Evolutionary conservation across 2,113 vertebrate genomes (phyloP), one percentile per base, ranked within the genome.

Genomic region (Hystrix brachyura): DNA sequence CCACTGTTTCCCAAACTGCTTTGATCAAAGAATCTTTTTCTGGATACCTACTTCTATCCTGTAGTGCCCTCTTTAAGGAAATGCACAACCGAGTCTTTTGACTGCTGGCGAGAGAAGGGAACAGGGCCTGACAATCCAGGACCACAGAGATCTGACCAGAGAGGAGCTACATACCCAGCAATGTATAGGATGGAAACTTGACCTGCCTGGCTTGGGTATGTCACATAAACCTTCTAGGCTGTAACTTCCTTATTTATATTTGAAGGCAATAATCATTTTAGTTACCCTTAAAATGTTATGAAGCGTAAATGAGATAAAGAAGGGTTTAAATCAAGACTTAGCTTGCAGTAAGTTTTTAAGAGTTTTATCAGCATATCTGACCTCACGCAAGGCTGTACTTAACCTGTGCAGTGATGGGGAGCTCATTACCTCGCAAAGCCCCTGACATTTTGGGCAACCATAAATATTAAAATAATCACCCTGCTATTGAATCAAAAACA

Each of bases 241-340:
- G 74, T 76, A 51, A 55, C n/a, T 55, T 84, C 55, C 43, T 92
- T 87, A 83, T 69, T 85, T 84, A 57, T 29, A 43, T 43, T 64
- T 18, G 12, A 89, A 74, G 46, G 17, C 48, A 78, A 78, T 83
- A 48, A 67, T 71, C n/a, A 12, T 55, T 79, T 79, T 46, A 55
- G 48, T 38, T n/a, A 90, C 59, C 19, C 15, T 87, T 34, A 48
- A 57, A 64, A 79, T 83, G 34, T 23, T 15, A 13, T 17, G 17
- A 90, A 51, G 87, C 84, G 85, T 60, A 87, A 84, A 69, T 32
- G 46, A 96, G 80, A 82, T 34, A 86, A 67, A 65, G 38, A 92
- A 78, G 43, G 15, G 32, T 17, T 71, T 60, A 48, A 60, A n/a
- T 82, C n/a, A 51, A 43, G 29, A 13, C 10, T 96, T 82, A 29